A percentile compares a stretch with the other conserved stretches of the same genome.
These are phyloP conservation scores for Lithodes maja DNA, from an alignment of 2,888 invertebrate genomes.

Conservation along the genomic window DNA sequence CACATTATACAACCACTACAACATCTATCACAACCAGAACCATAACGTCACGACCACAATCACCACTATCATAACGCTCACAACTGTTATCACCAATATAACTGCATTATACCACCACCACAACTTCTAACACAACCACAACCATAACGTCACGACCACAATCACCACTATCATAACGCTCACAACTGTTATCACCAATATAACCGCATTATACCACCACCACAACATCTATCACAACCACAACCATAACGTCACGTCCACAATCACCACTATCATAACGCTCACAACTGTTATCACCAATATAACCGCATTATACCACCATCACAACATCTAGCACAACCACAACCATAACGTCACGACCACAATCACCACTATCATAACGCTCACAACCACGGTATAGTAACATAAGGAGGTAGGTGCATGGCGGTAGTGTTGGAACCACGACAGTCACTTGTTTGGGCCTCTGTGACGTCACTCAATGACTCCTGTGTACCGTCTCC, in stretches of 20 bases:
- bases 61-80: background rate
- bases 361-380: too few species aligned
- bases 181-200: background rate
- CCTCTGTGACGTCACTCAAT: too few species aligned
- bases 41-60: background rate
- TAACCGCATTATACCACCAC: background rate
- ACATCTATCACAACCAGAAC: background rate
- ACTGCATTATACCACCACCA: background rate
- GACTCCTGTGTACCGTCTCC: too few species aligned
- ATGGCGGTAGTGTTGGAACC: too few species aligned
- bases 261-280: background rate
- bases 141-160: background rate
- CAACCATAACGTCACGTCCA: background rate
- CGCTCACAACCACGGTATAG: too few species aligned
- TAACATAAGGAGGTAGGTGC: too few species aligned
- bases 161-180: background rate
- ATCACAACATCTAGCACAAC: too few species aligned
- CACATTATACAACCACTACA: background rate
- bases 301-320: background rate
- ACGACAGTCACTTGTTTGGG: too few species aligned
- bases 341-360: too few species aligned
- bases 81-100: background rate
- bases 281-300: background rate
- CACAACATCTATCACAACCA: background rate
- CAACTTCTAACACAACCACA: background rate